Evolutionary conservation across 1,140 invertebrate genomes (phyloP).

Genomic region (Cyclina sinensis): DNA sequence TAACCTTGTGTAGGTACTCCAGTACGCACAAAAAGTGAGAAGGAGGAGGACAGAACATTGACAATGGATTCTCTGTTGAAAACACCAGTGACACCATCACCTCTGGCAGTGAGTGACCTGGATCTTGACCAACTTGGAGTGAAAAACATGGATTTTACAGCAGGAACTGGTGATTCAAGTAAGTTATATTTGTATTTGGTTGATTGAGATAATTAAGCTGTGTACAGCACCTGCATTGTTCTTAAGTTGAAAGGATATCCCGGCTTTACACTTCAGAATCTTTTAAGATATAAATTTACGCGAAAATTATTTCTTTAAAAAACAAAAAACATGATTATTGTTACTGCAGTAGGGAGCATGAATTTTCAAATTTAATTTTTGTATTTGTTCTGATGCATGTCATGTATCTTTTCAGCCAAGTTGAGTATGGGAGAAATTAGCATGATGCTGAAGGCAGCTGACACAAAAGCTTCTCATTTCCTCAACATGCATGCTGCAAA

Average conservation of each 20-base stretch:
- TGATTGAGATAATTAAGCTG: no score
- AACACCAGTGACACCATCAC: background rate
- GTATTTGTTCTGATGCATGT: no score
- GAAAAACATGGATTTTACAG: background rate
- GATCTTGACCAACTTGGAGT: background rate
- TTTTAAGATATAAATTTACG: no score
- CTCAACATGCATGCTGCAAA: slow-evolving; percentile 22
- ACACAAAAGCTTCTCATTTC: background rate
- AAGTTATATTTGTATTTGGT: no score
- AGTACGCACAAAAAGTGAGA: background rate
- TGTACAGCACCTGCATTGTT: no score
- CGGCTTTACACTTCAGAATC: no score
- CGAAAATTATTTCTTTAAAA: no score
- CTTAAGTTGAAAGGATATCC: no score
- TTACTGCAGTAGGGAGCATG: no score
- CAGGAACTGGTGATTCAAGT: slow-evolving; percentile 13
- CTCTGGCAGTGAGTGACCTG: slow-evolving; percentile 9
- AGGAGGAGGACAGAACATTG: slow-evolving; percentile 18
- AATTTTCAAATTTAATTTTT: no score
- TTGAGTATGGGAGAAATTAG: slow-evolving; percentile 55
- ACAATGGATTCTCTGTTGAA: slow-evolving; percentile 54
- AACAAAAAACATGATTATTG: no score
- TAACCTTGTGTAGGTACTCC: slow-evolving; percentile 37
- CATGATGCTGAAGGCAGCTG: slow-evolving; percentile 41
- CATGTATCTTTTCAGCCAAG: slow-evolving; percentile 30